Base-by-base conservation (phyloP, 2,113 vertebrate species). In the Neoarius graeffei region DNA sequence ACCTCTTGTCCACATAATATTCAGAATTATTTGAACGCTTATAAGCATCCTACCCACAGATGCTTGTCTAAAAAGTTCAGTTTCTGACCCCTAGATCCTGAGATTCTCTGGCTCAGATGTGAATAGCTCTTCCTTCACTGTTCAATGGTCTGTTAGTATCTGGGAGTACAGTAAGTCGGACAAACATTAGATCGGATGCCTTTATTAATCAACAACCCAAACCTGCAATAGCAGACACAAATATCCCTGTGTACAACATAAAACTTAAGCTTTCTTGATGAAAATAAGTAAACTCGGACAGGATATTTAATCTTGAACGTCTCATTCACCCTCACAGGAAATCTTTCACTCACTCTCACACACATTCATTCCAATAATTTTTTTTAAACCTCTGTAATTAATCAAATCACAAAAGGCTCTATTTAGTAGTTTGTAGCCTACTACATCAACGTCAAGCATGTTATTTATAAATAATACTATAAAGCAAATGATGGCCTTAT, bases 31-130 rank as follows among this genome's bases (percentile, higher is more conserved):
- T n/a, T 25, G 9, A 25, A 83, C 7, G 3, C 13, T 71, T 35
- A 11, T 23, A 54, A 10, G 19, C 56, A 74, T 85, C n/a, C 62
- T 86, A 86, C 4, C 2, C 23, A 50, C 8, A 20, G 20, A 73
- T 3, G 62, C 71, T 60, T 25, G 25, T 59, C 20, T 66, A 23
- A 67, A 64, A 52, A 66, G 9, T 27, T 30, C n/a, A 19, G 56
- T 48, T 81, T 71, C 82, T 15, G 20, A 66, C 25, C 25, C 57
- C 67, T 76, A 42, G 25, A 88, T 88, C 57, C 81, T 67, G 81
- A 79, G 81, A 67, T 42, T 48, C 27, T 84, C 59, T 84, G 81
- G 87, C 81, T 88, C 71, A 84, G 81, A 88, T 62, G 27, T 19
- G 48, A 84, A 67, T 4, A 56, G 60, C 4, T 87, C 23, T 71